Evolutionary conservation across 2,888 invertebrate genomes (phyloP).

Genomic region (Dicycla oo): DNA sequence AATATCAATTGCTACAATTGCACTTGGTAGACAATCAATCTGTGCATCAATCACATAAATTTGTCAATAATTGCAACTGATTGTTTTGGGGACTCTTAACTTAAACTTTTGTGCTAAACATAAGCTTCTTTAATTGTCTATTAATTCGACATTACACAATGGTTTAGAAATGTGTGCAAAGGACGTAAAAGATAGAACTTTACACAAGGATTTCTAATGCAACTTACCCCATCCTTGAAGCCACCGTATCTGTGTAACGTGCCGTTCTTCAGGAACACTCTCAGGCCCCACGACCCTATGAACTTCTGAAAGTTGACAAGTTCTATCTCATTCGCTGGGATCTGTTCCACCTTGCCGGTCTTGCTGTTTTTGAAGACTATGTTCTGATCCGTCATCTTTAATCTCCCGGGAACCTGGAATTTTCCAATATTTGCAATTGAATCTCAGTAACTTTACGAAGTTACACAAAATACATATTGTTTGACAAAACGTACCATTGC

Average conservation of each 20-base stretch:
- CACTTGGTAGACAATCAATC: no score
- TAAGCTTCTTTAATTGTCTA: not conserved
- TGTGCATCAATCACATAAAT: no score
- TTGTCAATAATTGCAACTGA: no score
- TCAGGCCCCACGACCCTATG: constrained; percentile 96
- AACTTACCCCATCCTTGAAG: constrained; percentile 95
- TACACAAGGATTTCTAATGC: not conserved
- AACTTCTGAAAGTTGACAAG: constrained; percentile 97
- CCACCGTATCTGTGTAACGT: constrained; percentile 97
- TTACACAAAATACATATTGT: constrained; percentile 3
- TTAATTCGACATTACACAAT: not conserved
- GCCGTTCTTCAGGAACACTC: constrained; percentile 97
- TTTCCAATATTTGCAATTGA: constrained; percentile 33
- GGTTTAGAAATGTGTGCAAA: not conserved
- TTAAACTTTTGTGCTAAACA: not conserved
- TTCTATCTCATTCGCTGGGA: constrained; percentile 96
- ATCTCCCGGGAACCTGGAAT: constrained; percentile 95
- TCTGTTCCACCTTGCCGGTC: constrained; percentile 98
- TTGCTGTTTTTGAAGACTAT: constrained; percentile 98
- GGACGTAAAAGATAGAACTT: not conserved
- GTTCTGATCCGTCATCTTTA: constrained; percentile 97
- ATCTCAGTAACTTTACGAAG: constrained; percentile 3
- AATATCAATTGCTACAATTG: no score
- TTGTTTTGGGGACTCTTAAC: no score
- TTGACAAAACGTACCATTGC: constrained; percentile 92